These are phyloP conservation scores for Chrosomus eos DNA, from an alignment of 2,797 vertebrate genomes.

Conservation along the genomic window DNA sequence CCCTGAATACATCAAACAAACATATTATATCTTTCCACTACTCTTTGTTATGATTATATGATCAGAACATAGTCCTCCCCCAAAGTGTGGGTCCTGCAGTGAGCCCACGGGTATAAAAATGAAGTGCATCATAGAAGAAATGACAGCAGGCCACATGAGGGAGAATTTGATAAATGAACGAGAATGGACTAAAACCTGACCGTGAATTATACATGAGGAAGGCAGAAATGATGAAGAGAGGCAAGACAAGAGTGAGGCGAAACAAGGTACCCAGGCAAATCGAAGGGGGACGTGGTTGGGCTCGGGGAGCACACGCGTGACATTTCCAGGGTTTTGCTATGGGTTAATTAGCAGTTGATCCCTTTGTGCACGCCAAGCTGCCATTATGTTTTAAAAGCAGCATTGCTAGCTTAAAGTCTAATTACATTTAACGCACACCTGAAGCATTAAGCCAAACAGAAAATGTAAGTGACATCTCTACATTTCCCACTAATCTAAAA, in stretches of 20 bases:
- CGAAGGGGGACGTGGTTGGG: not conserved
- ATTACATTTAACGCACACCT: constrained; percentile 1
- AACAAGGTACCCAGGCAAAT: not conserved
- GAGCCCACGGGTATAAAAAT: constrained; percentile 28
- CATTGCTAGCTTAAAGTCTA: not conserved
- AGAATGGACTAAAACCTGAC: constrained; percentile 42
- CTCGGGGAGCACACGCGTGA: constrained; percentile 15
- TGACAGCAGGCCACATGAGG: constrained; percentile 28
- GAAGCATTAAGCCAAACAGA: not conserved
- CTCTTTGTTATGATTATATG: constrained; percentile 26
- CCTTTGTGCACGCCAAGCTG: not conserved
- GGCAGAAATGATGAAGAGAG: constrained; percentile 49
- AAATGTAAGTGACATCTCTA: constrained; percentile 27
- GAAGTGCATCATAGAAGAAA: constrained; percentile 44
- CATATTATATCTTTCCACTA: constrained; percentile 1
- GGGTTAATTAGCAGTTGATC: constrained; percentile 50
- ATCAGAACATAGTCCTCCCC: constrained; percentile 22
- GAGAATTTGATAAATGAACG: constrained; percentile 55
- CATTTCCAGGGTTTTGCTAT: constrained; percentile 48
- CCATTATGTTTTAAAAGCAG: constrained; percentile 1
- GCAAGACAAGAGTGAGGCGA: not conserved
- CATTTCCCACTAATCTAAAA: constrained; percentile 23
- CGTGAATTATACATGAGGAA: constrained; percentile 51
- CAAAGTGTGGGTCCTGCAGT: not conserved
- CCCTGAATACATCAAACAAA: constrained; percentile 19